These are phyloP conservation scores for Stichodactyla mertensii DNA, from an alignment of 64 coral and sea anemone species.

Conservation along the genomic window DNA sequence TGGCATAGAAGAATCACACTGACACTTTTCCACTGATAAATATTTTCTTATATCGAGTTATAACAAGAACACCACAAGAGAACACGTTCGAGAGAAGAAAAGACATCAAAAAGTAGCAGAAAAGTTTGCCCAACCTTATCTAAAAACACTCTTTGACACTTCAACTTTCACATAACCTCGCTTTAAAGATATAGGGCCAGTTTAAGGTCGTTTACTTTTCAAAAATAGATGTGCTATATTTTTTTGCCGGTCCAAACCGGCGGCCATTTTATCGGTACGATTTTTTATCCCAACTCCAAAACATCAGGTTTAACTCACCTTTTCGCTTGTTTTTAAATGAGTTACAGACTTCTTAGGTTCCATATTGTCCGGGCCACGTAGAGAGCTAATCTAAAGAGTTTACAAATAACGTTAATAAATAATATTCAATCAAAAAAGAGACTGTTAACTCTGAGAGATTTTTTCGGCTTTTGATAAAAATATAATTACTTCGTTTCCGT, in stretches of 20 bases:
- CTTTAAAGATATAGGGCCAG: too few species aligned
- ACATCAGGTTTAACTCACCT: constrained; percentile 25
- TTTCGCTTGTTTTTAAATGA: constrained; percentile 62
- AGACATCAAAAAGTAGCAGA: too few species aligned
- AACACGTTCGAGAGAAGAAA: too few species aligned
- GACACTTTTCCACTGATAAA: too few species aligned
- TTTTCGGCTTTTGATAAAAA: not conserved
- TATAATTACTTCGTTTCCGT: constrained; percentile 4
- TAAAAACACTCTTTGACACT: too few species aligned
- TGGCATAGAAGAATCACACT: too few species aligned
- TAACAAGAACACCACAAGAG: too few species aligned
- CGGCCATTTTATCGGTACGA: not conserved
- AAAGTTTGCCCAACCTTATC: too few species aligned
- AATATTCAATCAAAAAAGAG: not conserved
- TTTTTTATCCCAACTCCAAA: not conserved
- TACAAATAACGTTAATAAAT: not conserved
- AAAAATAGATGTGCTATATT: not conserved
- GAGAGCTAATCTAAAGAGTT: not conserved
- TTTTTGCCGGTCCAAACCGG: not conserved
- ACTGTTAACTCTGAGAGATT: not conserved
- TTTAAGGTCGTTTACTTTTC: too few species aligned
- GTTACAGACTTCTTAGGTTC: constrained; percentile 12
- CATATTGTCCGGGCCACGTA: not conserved
- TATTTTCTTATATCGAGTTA: too few species aligned
- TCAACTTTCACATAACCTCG: too few species aligned